Percentiles rank a stretch among this genome's conserved stretches.
phyloP scores from a whole-genome alignment of 1,140 invertebrate species.

The Habropoda laboriosa region DNA sequence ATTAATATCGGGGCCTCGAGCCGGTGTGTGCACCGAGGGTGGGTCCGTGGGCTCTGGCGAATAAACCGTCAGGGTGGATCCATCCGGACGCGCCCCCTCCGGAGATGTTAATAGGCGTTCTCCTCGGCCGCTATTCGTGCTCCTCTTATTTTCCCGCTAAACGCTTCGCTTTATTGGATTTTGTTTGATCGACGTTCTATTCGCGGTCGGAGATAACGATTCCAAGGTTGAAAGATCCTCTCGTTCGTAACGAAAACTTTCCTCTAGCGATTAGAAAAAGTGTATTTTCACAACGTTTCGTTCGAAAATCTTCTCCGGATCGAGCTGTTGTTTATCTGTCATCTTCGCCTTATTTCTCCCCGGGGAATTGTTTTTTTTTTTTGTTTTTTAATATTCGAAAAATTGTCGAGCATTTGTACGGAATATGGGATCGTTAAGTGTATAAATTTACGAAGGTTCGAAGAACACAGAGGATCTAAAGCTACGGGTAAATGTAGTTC shows the following conservation, averaged over 20 bases:
- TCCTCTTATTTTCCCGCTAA: slow-evolving; percentile 47
- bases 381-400: no score
- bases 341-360: no score
- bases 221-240: background rate
- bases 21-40: slow-evolving; percentile 18
- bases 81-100: slow-evolving; percentile 51
- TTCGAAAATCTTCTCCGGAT: no score
- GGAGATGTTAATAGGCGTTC: slow-evolving; percentile 48
- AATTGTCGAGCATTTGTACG: no score
- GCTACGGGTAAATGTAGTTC: no score
- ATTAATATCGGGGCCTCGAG: slow-evolving; percentile 56
- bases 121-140: slow-evolving; percentile 5
- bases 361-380: no score
- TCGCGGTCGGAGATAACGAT: background rate
- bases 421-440: no score
- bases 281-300: background rate
- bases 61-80: slow-evolving; percentile 57
- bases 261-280: no score
- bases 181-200: slow-evolving; percentile 9
- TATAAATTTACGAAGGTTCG: no score
- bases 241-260: background rate
- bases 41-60: slow-evolving; percentile 26
- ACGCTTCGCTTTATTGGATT: slow-evolving; percentile 55
- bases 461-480: no score
- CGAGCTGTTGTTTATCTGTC: no score